Conservation (phyloP, 1,140 invertebrate genomes). For the Akabosia matsudoensis region DNA sequence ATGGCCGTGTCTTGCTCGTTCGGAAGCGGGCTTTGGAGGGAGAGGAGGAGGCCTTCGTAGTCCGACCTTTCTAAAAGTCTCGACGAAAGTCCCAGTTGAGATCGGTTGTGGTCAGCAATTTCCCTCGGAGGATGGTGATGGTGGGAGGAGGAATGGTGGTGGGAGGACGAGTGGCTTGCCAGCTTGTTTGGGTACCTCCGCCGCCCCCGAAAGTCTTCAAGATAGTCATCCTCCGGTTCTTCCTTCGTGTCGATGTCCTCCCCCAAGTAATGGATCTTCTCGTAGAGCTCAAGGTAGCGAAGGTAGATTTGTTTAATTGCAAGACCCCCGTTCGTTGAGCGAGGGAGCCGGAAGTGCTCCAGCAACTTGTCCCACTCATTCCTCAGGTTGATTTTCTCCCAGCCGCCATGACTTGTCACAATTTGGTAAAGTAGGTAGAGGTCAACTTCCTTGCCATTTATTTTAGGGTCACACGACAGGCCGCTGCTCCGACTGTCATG, state of each 20-base stretch:
- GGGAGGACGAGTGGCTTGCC: conserved; percentile 52
- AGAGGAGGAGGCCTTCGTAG: conserved; percentile 82
- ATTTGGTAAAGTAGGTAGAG: conserved; percentile 83
- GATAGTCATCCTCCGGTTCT: conserved; percentile 67
- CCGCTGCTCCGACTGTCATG: conserved; percentile 79
- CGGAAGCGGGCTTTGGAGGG: conserved; percentile 86
- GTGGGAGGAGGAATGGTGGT: conserved; percentile 60
- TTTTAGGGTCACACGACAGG: conserved; percentile 69
- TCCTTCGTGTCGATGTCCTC: conserved; percentile 69
- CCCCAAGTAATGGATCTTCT: conserved; percentile 78
- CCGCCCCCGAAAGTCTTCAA: conserved; percentile 66
- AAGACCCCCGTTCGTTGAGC: conserved; percentile 76
- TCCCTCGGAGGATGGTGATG: conserved; percentile 9
- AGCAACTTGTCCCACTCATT: conserved; percentile 79
- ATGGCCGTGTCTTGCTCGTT: conserved; percentile 99
- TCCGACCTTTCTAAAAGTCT: conserved; percentile 73
- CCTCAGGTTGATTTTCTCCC: conserved; percentile 83
- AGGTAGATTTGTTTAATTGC: conserved; percentile 84
- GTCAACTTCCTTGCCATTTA: conserved; percentile 85
- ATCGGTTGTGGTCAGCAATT: conserved; percentile 63
- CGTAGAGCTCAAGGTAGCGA: conserved; percentile 77
- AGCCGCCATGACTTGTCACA: conserved; percentile 85
- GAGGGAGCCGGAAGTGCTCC: conserved; percentile 70
- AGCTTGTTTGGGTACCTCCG: conserved; percentile 61
- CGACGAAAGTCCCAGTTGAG: conserved; percentile 65